Evolutionary conservation across 2,797 vertebrate genomes (phyloP), one percentile per base, ranked within the genome.

Genomic region (Hapalemur alaotrensis): DNA sequence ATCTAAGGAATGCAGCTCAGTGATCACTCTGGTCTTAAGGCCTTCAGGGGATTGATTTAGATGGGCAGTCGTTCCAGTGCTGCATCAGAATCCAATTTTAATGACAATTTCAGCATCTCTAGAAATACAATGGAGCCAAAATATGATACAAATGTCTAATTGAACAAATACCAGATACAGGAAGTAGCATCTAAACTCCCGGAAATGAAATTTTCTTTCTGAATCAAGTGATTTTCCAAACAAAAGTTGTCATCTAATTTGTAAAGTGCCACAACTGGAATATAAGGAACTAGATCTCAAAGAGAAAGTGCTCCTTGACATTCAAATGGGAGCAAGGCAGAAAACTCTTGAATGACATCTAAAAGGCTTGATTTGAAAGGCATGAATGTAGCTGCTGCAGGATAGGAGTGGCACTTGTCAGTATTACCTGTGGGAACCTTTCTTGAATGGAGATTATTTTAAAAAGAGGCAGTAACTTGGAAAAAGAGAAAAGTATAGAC

Each of bases 331-430:
- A 18, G 92, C 9, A n/a, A 75, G 59, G 88, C 95, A 91, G 86
- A 95, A 96, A 96, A 32, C 28, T 82, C 73, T 89, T 97, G 54
- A 95, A 63, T 97, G 90, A 86, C 41, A 81, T 95, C 43, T 95
- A 84, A 84, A 96, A 25, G 89, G 59, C 87, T 98, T 95, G 89
- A 92, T 96, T 97, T 93, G 93, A 91, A 98, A 41, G 81, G 41
- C 91, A 69, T 35, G 30, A 79, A 61, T 85, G 41, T 57, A 95
- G 79, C 81, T 97, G 86, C 63, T 95, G 87, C 80, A 93, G 79
- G 79, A 91, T 48, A 84, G 59, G 81, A n/a, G 1, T 8, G 95
- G 7, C 32, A 7, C 63, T 82, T 96, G 96, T 84, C 89, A 95
- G 54, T 83, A 95, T 32, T 50, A 95, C 81, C 2, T 3, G 4